Evolutionary conservation across 1,140 invertebrate genomes (phyloP).

Genomic region (Penaeus chinensis): DNA sequence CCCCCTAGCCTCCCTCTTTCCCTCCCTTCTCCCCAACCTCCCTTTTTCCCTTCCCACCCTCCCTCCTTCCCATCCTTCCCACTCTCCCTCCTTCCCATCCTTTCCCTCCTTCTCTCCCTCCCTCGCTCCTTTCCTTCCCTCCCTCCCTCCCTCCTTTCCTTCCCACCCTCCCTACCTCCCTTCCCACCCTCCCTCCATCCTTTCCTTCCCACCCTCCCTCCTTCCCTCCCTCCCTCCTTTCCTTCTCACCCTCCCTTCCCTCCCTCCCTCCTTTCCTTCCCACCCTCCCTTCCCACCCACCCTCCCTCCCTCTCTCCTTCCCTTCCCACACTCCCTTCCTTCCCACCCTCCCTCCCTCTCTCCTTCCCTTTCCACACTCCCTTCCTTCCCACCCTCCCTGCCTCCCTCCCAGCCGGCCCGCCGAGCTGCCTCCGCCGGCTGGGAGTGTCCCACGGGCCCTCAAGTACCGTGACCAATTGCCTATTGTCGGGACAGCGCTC

Average conservation of each 20-base stretch:
- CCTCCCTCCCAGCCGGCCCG: neutral
- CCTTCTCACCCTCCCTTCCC: no score
- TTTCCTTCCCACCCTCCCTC: no score
- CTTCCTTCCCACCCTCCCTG: neutral
- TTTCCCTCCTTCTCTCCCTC: neutral
- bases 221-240: no score
- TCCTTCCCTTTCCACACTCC: neutral
- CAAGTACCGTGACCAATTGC: conserved; percentile 53
- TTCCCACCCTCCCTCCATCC: no score
- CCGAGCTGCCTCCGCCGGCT: conserved; percentile 20
- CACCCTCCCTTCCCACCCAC: neutral
- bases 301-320: conserved; percentile 18
- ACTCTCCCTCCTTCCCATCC: no score
- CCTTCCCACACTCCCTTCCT: neutral
- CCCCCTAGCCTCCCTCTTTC: no score
- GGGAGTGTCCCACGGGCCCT: conserved; percentile 36
- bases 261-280: no score
- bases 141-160: no score
- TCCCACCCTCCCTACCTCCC: no score
- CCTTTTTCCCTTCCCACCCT: no score
- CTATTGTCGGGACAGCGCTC: conserved; percentile 38
- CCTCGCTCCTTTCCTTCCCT: neutral
- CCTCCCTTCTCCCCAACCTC: no score
- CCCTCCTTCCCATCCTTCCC: no score
- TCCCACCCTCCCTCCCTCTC: neutral